These are phyloP conservation scores for Acanthosoma haemorrhoidale DNA, from an alignment of 2,888 invertebrate species.

Conservation along the genomic window DNA sequence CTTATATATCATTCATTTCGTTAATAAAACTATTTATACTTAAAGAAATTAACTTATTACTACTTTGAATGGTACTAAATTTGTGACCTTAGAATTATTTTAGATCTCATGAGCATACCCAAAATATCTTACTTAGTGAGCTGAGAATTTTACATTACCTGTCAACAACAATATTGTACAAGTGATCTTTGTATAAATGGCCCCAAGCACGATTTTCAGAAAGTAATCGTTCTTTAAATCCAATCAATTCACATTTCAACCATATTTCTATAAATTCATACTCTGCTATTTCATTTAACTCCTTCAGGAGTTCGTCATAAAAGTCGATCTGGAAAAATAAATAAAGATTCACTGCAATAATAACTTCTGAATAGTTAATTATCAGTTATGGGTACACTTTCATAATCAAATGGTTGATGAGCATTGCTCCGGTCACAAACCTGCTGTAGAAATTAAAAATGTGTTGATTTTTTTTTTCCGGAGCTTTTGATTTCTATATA, in stretches of 20 bases:
- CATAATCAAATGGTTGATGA: too few relatives aligned
- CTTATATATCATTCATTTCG: too few relatives aligned
- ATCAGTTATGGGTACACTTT: too few relatives aligned
- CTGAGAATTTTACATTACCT: conserved; percentile 52
- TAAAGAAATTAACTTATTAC: not conserved
- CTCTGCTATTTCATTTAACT: conserved; percentile 62
- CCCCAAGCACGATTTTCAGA: conserved; percentile 84
- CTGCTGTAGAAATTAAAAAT: too few relatives aligned
- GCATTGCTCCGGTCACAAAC: too few relatives aligned
- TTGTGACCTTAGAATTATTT: not conserved
- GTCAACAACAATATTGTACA: conserved; percentile 71
- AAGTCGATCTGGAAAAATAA: conserved; percentile 69
- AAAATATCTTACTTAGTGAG: not conserved
- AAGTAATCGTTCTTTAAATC: conserved; percentile 75
- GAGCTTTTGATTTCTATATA: too few relatives aligned
- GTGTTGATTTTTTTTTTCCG: too few relatives aligned
- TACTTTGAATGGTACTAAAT: not conserved
- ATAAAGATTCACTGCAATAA: too few relatives aligned
- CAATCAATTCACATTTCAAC: conserved; percentile 70
- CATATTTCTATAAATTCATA: conserved; percentile 68
- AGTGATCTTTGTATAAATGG: conserved; percentile 77
- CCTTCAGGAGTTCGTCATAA: conserved; percentile 71
- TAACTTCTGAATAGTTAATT: not conserved
- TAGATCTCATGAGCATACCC: too few relatives aligned
- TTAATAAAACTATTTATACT: too few relatives aligned